Percentiles rank a stretch among this genome's conserved stretches.
phyloP scores from a whole-genome alignment of 2,888 invertebrate species.

The Pycnomerus fuliginosus region DNA sequence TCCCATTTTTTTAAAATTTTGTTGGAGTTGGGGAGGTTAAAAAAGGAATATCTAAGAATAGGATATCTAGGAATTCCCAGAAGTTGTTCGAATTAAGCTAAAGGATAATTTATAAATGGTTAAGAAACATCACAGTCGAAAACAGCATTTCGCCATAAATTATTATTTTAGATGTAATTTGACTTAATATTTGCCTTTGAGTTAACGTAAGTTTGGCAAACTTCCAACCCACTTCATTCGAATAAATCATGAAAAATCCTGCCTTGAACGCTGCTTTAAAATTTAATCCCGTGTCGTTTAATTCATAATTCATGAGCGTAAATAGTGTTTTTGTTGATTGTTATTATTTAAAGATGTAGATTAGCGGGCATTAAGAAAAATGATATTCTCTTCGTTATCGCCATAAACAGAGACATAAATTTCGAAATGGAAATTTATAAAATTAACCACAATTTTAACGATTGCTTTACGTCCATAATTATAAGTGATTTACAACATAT shows the following conservation, averaged over 20 bases:
- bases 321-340: slow-evolving; percentile 16
- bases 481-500: slow-evolving; percentile 47
- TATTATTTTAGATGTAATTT: too few relatives aligned
- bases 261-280: slow-evolving; percentile 11
- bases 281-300: slow-evolving; percentile 14
- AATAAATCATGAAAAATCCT: slow-evolving; percentile 13
- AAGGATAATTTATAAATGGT: too few relatives aligned
- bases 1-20: too few relatives aligned
- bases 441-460: slow-evolving; percentile 36
- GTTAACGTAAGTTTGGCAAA: too few relatives aligned
- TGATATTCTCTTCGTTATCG: slow-evolving; percentile 16
- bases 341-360: slow-evolving; percentile 24
- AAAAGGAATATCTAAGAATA: too few relatives aligned
- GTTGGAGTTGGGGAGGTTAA: too few relatives aligned
- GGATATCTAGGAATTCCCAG: too few relatives aligned
- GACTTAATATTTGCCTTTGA: too few relatives aligned
- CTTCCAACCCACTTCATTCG: too few relatives aligned
- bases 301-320: slow-evolving; percentile 24
- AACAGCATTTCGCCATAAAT: too few relatives aligned
- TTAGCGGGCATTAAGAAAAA: slow-evolving; percentile 19
- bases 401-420: slow-evolving; percentile 27
- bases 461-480: slow-evolving; percentile 40
- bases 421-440: slow-evolving; percentile 22
- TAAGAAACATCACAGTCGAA: too few relatives aligned
- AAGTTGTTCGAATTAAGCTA: too few relatives aligned